These are phyloP conservation scores for Rhipidura dahli DNA, from an alignment of 2,113 vertebrate species.

Conservation along the genomic window DNA sequence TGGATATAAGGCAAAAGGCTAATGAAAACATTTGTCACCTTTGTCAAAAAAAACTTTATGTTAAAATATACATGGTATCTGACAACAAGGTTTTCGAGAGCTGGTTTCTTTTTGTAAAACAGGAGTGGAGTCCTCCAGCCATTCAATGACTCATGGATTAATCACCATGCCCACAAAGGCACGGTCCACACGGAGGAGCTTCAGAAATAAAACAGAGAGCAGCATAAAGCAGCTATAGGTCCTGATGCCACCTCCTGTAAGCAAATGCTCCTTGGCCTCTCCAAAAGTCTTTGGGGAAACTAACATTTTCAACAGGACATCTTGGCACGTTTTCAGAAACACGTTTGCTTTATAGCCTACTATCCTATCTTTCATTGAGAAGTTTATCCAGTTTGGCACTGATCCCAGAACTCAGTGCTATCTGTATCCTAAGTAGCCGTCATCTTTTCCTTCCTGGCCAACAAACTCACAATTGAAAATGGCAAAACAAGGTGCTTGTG, in stretches of 20 bases:
- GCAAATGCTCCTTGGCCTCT: background rate
- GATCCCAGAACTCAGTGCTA: background rate
- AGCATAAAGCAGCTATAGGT: background rate
- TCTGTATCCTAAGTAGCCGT: background rate
- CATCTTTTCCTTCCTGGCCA: background rate
- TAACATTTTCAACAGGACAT: background rate
- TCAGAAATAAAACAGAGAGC: background rate
- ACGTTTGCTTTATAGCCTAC: background rate
- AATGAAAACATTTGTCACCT: background rate
- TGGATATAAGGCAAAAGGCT: background rate
- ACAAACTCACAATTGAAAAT: background rate
- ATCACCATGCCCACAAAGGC: background rate
- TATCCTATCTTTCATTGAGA: background rate
- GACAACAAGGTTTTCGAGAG: background rate
- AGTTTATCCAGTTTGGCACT: background rate
- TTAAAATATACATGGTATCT: background rate
- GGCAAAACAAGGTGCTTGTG: background rate
- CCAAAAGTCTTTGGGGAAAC: background rate
- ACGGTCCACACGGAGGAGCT: background rate
- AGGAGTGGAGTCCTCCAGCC: background rate
- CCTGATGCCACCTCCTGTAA: background rate
- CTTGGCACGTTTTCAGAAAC: background rate
- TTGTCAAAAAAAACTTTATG: background rate
- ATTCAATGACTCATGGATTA: background rate
- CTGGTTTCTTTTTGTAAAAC: background rate